Evolutionary conservation across 2,797 vertebrate species (phyloP).

Genomic region (Clarias platycephalus): DNA sequence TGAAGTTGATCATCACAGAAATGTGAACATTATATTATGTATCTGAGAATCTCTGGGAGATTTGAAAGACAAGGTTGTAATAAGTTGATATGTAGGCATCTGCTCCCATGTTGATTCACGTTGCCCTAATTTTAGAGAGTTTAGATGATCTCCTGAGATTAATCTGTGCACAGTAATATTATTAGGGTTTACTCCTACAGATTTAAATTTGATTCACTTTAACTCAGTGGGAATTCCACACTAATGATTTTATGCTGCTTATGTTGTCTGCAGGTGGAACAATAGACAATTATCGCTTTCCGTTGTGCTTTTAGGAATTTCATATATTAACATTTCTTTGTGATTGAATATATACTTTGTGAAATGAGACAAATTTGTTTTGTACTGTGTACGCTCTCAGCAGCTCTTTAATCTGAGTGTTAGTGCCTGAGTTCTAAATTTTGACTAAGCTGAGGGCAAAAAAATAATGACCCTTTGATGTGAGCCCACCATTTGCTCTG

Average conservation of each 20-base stretch:
- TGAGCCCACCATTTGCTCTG: constrained; percentile 47
- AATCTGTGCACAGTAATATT: constrained; percentile 34
- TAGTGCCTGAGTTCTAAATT: constrained; percentile 1
- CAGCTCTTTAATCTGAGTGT: constrained; percentile 33
- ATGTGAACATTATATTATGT: background rate
- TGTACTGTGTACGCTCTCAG: background rate
- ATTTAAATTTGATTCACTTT: constrained; percentile 39
- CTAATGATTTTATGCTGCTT: constrained; percentile 32
- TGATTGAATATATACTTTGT: constrained; percentile 13
- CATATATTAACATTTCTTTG: constrained; percentile 33
- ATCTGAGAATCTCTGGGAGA: constrained; percentile 46
- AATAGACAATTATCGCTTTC: constrained; percentile 41
- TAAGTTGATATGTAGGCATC: constrained; percentile 46
- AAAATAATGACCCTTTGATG: constrained; percentile 55
- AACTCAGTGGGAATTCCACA: constrained; percentile 41
- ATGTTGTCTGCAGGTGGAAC: constrained; percentile 42
- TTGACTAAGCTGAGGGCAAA: constrained; percentile 39
- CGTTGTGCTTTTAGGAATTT: constrained; percentile 44
- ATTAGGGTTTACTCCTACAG: constrained; percentile 41
- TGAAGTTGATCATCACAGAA: background rate
- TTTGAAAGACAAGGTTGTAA: constrained; percentile 43
- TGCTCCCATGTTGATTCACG: constrained; percentile 26
- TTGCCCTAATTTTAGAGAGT: constrained; percentile 32
- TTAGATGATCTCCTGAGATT: constrained; percentile 31
- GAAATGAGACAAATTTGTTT: constrained; percentile 12